Evolutionary conservation across 2,797 vertebrate genomes (phyloP).

Genomic region (Pelochelys cantorii): DNA sequence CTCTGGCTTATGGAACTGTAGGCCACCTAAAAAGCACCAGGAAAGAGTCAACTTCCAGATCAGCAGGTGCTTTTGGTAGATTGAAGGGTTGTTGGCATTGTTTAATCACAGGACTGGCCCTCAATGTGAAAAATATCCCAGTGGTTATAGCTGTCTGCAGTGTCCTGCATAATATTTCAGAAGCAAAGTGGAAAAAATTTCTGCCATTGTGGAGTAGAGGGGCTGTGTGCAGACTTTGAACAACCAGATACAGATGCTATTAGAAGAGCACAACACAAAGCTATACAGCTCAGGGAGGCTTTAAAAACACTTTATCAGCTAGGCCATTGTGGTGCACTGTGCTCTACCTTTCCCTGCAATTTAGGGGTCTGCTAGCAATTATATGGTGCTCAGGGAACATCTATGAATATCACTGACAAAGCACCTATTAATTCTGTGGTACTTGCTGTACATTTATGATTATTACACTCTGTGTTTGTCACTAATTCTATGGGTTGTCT

Average conservation of each 20-base stretch:
- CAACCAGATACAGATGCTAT: background rate
- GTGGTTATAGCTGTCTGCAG: background rate
- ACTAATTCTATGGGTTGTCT: background rate
- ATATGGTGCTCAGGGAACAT: too few relatives aligned
- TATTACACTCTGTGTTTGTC: background rate
- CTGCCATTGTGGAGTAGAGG: background rate
- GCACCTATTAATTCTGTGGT: too few relatives aligned
- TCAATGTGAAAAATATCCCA: background rate
- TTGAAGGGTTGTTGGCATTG: background rate
- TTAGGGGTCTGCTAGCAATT: too few relatives aligned
- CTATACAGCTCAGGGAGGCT: background rate
- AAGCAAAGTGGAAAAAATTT: background rate
- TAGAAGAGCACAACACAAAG: background rate
- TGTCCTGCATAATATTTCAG: background rate
- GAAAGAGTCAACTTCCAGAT: background rate
- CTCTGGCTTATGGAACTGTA: background rate
- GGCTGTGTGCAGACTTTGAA: background rate
- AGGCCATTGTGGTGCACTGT: background rate
- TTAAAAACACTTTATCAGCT: background rate
- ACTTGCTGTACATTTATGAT: background rate
- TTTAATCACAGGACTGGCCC: background rate
- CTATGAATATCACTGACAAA: too few relatives aligned
- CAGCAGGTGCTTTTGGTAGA: background rate
- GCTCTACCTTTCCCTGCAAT: too few relatives aligned
- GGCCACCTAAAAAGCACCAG: background rate